Evolutionary conservation across 2,113 vertebrate genomes (phyloP), one percentile per base, ranked within the genome.

Genomic region (Corythornis cristatus): DNA sequence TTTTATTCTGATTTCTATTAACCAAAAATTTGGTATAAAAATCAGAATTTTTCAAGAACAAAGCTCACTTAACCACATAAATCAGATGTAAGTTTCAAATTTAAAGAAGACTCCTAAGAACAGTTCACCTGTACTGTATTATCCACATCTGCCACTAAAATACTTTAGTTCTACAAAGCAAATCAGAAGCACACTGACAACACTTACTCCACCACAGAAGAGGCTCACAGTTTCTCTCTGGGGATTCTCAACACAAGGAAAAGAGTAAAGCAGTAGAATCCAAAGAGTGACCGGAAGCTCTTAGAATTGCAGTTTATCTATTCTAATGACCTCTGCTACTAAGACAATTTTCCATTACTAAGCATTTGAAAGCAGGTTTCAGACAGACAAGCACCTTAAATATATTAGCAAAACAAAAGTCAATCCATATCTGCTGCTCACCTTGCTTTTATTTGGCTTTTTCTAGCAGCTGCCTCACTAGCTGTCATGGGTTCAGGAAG

Each of bases 371-470:
- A 51, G 33, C 4, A 83, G 17, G 45, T 61, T 57, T 23, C 43
- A 81, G 74, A 65, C 16, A 48, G 58, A 51, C 15, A 20, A 1
- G 5, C 15, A 83, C n/a, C 61, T 66, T 70, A 80, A 71, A 9
- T 60, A 29, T 3, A 73, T 31, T 9, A 77, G 28, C 13, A n/a
- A 53, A 14, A 67, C 33, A 58, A 23, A 3, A 26, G 4, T 11
- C 4, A 66, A 68, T 46, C 18, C 43, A 51, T 11, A 45, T 26
- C 8, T 3, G 3, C 72, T 57, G 33, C 97, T 96, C 97, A 99
- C 99, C 99, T 99, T 95, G 99, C 98, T 98, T 99, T 99, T 40
- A 99, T 99, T 98, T 98, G 98, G 97, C 98, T 99, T 97, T 98
- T 99, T 97, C 97, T 99, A 94, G 99, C 99, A 97, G 99, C 99